These are phyloP conservation scores for Eupithecia vulgata DNA, from an alignment of 2,888 invertebrate species.

Conservation along the genomic window DNA sequence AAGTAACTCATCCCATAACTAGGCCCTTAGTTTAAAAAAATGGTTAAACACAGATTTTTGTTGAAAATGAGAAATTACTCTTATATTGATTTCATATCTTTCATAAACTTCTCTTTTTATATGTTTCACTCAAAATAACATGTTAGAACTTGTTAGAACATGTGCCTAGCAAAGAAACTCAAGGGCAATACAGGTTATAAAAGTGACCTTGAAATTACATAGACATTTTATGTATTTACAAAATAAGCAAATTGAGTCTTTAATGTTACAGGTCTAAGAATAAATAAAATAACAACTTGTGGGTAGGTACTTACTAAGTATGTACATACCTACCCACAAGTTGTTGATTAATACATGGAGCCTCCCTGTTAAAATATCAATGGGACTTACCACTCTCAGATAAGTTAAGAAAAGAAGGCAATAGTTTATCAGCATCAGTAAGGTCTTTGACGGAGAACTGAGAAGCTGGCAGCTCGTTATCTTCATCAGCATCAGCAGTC, in stretches of 20 bases:
- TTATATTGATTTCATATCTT: neutral
- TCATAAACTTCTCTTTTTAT: neutral
- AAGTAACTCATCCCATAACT: too few species aligned
- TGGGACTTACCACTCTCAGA: constrained; percentile 79
- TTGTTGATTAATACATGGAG: neutral
- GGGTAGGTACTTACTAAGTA: too few species aligned
- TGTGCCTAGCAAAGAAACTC: neutral
- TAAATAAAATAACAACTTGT: too few species aligned
- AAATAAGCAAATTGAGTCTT: neutral
- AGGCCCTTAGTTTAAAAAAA: too few species aligned
- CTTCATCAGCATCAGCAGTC: constrained; percentile 48
- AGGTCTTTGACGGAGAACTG: constrained; percentile 73
- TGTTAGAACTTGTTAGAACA: neutral
- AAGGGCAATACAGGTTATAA: neutral
- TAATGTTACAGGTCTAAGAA: neutral
- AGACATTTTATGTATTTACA: neutral
- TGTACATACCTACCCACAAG: neutral
- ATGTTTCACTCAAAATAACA: neutral
- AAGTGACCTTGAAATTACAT: neutral
- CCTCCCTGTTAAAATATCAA: neutral
- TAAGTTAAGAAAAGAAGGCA: constrained; percentile 75
- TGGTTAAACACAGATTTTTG: neutral
- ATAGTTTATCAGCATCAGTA: constrained; percentile 74
- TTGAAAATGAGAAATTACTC: too few species aligned
- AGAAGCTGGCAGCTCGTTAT: constrained; percentile 46